Conservation (phyloP, 2,888 invertebrate species). For the Heliothis peltigera region DNA sequence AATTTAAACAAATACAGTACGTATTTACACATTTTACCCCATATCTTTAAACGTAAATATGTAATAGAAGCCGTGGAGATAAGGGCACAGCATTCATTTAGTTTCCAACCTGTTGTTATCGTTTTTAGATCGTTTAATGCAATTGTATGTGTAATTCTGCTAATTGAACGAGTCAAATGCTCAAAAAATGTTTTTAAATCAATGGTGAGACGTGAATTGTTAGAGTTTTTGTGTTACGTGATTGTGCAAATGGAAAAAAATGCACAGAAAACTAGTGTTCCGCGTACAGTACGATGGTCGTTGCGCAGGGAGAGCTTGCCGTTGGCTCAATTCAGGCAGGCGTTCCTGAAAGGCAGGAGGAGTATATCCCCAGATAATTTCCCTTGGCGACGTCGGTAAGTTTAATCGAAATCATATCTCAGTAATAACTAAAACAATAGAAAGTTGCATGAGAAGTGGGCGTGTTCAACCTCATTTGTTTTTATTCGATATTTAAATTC, state of each 20-base stretch:
- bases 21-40: slow-evolving; percentile 58
- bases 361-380: slow-evolving; percentile 76
- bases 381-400: slow-evolving; percentile 80
- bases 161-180: slow-evolving; percentile 26
- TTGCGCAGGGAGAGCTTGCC: slow-evolving; percentile 84
- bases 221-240: slow-evolving; percentile 34
- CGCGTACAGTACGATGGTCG: slow-evolving; percentile 70
- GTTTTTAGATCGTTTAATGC: slow-evolving; percentile 45
- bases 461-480: slow-evolving; percentile 35
- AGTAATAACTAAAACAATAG: slow-evolving; percentile 1
- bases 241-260: slow-evolving; percentile 61
- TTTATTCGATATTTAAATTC: slow-evolving; percentile 39
- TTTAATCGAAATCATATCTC: slow-evolving; percentile 12
- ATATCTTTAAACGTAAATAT: slow-evolving; percentile 72
- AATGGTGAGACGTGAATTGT: slow-evolving; percentile 33
- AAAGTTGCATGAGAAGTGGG: slow-evolving; percentile 22
- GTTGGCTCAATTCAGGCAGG: slow-evolving; percentile 76
- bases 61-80: slow-evolving; percentile 61
- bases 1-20: slow-evolving; percentile 58
- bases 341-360: slow-evolving; percentile 75
- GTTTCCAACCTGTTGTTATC: slow-evolving; percentile 52
- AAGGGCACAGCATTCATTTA: slow-evolving; percentile 61
- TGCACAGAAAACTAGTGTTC: slow-evolving; percentile 47
- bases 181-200: slow-evolving; percentile 29
- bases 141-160: slow-evolving; percentile 34